These are phyloP conservation scores for Pteropus alecto DNA, from an alignment of 2,113 vertebrate genomes.

Conservation along the genomic window DNA sequence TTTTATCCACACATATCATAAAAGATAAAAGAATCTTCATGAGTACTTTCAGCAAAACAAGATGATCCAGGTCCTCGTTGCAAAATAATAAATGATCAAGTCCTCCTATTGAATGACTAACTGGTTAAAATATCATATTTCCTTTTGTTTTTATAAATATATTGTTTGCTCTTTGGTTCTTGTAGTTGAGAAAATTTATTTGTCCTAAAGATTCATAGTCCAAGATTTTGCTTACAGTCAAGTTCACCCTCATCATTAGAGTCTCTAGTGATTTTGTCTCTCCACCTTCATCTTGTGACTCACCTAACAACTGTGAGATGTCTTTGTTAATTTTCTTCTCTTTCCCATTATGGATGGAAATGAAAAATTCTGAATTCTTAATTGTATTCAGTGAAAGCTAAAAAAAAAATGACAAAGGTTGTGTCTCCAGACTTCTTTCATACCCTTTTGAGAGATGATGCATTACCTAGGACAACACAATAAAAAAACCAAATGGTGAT, in stretches of 20 bases:
- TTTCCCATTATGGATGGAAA: neutral
- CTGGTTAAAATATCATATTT: neutral
- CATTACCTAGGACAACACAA: neutral
- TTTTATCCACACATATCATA: neutral
- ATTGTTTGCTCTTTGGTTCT: neutral
- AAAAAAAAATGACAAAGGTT: slow-evolving; percentile 12
- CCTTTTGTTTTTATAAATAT: neutral
- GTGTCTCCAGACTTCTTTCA: neutral
- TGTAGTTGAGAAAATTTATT: neutral
- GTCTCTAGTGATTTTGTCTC: neutral
- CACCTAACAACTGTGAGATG: neutral
- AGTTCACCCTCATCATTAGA: neutral
- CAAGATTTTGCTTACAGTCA: neutral
- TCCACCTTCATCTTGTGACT: neutral
- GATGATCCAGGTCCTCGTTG: neutral
- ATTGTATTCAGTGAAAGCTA: neutral
- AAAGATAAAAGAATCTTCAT: neutral
- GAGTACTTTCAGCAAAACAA: neutral
- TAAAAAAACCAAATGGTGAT: neutral
- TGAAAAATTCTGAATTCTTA: slow-evolving; percentile 1
- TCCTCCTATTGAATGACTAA: neutral
- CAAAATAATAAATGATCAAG: neutral
- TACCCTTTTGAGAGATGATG: neutral
- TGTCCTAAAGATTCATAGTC: neutral
- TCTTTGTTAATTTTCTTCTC: neutral